Evolutionary conservation across 2,113 vertebrate genomes (phyloP).

Genomic region (Odontesthes bonariensis): DNA sequence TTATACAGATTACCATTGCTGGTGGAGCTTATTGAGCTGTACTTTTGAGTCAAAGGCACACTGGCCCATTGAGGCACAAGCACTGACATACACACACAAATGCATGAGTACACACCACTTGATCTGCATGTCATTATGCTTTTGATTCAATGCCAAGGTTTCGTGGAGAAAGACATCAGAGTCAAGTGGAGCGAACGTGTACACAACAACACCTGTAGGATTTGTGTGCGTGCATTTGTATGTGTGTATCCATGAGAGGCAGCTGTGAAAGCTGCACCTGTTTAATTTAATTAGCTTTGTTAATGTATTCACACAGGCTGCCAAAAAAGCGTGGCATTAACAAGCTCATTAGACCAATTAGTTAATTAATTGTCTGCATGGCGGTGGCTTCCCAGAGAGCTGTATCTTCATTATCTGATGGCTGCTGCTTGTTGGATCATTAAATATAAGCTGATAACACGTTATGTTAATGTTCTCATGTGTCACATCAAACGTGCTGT

Average conservation of each 20-base stretch:
- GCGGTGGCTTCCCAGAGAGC: conserved; percentile 76
- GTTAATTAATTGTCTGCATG: conserved; percentile 87
- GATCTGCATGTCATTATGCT: conserved; percentile 79
- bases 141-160: conserved; percentile 79
- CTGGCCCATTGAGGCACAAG: conserved; percentile 60
- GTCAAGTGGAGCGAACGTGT: conserved; percentile 65
- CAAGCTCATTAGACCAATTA: conserved; percentile 87
- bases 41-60: conserved; percentile 71
- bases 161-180: conserved; percentile 74
- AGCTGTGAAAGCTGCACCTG: conserved; percentile 86
- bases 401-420: conserved; percentile 86
- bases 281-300: conserved; percentile 86
- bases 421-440: conserved; percentile 76
- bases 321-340: conserved; percentile 84
- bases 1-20: conserved; percentile 64
- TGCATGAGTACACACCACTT: conserved; percentile 55
- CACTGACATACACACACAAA: conserved; percentile 42
- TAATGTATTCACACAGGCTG: conserved; percentile 85
- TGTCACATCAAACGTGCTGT: conserved; percentile 35
- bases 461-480: conserved; percentile 31
- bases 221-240: conserved; percentile 38
- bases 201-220: conserved; percentile 82
- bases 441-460: conserved; percentile 76
- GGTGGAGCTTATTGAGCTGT: conserved; percentile 63
- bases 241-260: conserved; percentile 49